Evolutionary conservation across 1,140 invertebrate species (phyloP).

Genomic region (Drosophila jambulina): DNA sequence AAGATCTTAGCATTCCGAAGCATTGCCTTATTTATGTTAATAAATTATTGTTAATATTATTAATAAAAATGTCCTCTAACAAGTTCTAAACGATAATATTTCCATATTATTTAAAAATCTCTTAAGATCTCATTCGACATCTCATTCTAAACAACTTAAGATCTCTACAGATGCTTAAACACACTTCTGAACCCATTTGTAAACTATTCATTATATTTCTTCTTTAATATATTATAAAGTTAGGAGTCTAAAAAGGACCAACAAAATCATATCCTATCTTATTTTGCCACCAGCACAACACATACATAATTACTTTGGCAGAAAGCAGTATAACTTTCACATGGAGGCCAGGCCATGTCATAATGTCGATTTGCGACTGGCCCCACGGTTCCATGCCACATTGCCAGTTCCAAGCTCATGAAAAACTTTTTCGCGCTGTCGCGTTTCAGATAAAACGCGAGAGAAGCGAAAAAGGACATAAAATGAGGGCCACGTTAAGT

Average conservation of each 20-base stretch:
- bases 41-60: not conserved
- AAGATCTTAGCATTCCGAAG: not conserved
- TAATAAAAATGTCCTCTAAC: no score
- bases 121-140: not conserved
- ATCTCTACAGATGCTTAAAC: not conserved
- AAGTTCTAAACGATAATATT: no score
- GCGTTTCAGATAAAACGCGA: slow-evolving; percentile 40
- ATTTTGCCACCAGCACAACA: slow-evolving; percentile 1
- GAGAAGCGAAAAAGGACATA: slow-evolving; percentile 52
- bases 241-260: not conserved
- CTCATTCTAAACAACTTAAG: not conserved
- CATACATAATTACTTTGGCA: slow-evolving; percentile 15
- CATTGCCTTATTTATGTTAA: not conserved
- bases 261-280: not conserved
- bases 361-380: slow-evolving; percentile 26
- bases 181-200: not conserved
- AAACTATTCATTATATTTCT: no score
- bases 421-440: slow-evolving; percentile 36
- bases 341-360: slow-evolving; percentile 23
- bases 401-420: slow-evolving; percentile 14
- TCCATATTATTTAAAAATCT: not conserved
- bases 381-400: not conserved
- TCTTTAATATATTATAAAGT: not conserved
- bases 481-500: slow-evolving; percentile 66
- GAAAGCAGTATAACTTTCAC: not conserved